phyloP scores from a whole-genome alignment of 2,113 vertebrate genomes.

The Hirundichthys speculiger region DNA sequence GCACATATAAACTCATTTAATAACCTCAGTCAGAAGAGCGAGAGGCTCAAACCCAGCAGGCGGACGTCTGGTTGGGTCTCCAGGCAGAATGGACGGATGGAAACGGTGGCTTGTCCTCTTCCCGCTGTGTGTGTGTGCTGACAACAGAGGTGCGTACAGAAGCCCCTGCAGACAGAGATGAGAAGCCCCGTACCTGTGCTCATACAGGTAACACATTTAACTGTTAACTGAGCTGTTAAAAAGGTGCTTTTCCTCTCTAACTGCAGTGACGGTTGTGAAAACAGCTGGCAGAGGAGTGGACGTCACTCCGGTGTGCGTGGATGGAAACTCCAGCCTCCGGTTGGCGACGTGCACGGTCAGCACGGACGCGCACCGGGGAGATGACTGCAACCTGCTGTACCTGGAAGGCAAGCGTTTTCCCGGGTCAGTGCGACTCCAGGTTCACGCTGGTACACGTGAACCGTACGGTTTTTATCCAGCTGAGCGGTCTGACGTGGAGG shows the following conservation, averaged over 20 bases:
- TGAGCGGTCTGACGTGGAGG: neutral
- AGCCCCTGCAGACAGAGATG: too few species aligned
- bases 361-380: neutral
- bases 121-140: neutral
- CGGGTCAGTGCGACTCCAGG: conserved; percentile 19
- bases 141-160: neutral
- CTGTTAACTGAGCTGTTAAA: too few species aligned
- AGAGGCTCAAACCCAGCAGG: too few species aligned
- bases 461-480: conserved; percentile 7
- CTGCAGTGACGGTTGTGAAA: conserved; percentile 3
- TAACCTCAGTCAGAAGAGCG: too few species aligned
- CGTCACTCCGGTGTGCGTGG: conserved; percentile 12
- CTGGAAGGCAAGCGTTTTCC: neutral
- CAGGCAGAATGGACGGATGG: conserved; percentile 1
- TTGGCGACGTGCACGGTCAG: neutral
- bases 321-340: rapidly evolving
- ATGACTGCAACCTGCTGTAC: neutral
- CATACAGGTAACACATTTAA: too few species aligned
- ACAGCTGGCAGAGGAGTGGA: neutral
- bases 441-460: conserved; percentile 4
- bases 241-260: too few species aligned
- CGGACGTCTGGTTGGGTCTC: too few species aligned
- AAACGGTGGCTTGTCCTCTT: conserved; percentile 13
- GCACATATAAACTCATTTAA: too few species aligned
- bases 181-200: too few species aligned